A percentile compares a stretch with the other conserved stretches of the same genome.
phyloP scores from a whole-genome alignment of 2,113 vertebrate genomes.

The Odobenus rosmarus region DNA sequence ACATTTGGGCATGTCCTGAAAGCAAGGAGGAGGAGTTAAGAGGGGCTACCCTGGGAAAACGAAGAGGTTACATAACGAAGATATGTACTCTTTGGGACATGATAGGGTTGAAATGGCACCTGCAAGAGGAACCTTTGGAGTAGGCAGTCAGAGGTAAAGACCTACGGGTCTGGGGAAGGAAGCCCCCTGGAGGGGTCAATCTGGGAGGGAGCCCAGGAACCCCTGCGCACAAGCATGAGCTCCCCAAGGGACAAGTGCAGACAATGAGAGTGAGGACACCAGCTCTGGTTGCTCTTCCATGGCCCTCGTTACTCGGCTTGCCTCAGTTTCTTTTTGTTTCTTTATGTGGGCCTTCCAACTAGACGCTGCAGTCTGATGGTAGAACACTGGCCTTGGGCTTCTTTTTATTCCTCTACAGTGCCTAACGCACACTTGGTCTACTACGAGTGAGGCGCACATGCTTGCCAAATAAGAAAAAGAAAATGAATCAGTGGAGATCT shows the following conservation, averaged over 20 bases:
- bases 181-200: background rate
- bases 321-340: background rate
- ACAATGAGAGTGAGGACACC: background rate
- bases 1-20: background rate
- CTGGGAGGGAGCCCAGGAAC: background rate
- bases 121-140: background rate
- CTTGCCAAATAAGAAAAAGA: background rate
- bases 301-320: background rate
- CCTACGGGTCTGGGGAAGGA: background rate
- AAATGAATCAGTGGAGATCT: background rate
- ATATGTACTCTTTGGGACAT: background rate
- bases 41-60: background rate
- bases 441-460: background rate
- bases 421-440: background rate
- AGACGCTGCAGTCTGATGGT: background rate
- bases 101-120: background rate
- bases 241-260: background rate
- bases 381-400: background rate
- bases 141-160: background rate
- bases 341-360: background rate
- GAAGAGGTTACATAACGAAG: background rate
- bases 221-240: background rate
- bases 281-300: rapidly evolving
- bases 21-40: background rate
- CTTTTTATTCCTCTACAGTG: background rate